Evolutionary conservation across 2,113 vertebrate genomes (phyloP).

Genomic region (Tyrannus savana): DNA sequence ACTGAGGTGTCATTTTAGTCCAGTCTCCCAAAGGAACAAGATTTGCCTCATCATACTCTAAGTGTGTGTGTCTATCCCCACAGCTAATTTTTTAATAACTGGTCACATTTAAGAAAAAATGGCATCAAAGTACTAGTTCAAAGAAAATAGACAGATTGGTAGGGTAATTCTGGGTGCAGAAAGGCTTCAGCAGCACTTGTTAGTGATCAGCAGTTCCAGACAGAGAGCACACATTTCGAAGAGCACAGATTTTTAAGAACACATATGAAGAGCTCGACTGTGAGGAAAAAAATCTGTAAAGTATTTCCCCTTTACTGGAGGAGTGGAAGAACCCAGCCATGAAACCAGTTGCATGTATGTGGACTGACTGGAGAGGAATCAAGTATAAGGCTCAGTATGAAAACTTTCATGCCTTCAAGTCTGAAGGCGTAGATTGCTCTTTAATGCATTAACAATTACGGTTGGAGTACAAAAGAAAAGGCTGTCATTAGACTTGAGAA

Average conservation of each 20-base stretch:
- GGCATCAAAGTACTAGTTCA: neutral
- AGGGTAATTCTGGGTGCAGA: neutral
- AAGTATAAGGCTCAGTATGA: neutral
- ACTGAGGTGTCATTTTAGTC: neutral
- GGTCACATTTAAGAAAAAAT: neutral
- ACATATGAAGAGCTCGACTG: neutral
- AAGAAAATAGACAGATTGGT: neutral
- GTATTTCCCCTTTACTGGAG: neutral
- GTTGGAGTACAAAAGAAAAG: neutral
- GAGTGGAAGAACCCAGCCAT: neutral
- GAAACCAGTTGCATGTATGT: neutral
- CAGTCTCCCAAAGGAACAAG: neutral
- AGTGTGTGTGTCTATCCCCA: neutral
- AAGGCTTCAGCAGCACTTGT: neutral
- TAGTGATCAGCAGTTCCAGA: neutral
- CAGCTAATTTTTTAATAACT: neutral
- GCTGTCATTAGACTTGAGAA: neutral
- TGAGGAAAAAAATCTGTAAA: neutral
- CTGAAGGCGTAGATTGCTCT: neutral
- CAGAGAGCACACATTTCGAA: neutral
- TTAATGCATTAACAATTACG: neutral
- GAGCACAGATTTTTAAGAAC: neutral
- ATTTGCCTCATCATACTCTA: neutral
- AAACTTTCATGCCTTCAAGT: neutral
- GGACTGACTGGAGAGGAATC: neutral